These are phyloP conservation scores for Trypoxylon attenuatum DNA, from an alignment of 2,888 invertebrate genomes.

Conservation along the genomic window DNA sequence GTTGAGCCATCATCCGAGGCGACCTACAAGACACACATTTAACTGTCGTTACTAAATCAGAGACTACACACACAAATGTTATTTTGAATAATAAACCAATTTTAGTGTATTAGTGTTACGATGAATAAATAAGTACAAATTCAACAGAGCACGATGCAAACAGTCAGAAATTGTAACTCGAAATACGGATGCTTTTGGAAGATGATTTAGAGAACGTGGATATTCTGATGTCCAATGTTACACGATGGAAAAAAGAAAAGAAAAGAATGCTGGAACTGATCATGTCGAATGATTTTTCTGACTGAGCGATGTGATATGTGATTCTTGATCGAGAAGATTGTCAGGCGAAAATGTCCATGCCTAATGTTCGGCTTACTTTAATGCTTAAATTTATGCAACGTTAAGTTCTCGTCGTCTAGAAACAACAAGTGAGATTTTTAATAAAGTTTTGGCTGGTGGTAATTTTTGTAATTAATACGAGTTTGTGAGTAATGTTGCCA, in stretches of 20 bases:
- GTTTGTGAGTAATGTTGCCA: conserved; percentile 41
- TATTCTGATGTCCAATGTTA: background rate
- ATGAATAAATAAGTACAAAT: conserved; percentile 15
- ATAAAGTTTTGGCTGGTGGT: conserved; percentile 60
- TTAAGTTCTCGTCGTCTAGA: background rate
- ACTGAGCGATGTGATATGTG: no score
- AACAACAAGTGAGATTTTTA: conserved; percentile 48
- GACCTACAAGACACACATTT: conserved; percentile 77
- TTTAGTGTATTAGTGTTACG: conserved; percentile 44
- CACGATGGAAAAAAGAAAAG: no score
- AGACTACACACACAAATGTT: no score
- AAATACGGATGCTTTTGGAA: background rate
- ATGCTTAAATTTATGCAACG: background rate
- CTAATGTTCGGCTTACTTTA: background rate
- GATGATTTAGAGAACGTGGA: background rate
- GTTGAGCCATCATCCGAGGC: conserved; percentile 81
- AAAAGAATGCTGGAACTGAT: no score
- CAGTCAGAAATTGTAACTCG: conserved; percentile 4
- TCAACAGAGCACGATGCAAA: conserved; percentile 30
- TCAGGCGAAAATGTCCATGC: background rate
- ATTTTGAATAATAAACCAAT: conserved; percentile 9
- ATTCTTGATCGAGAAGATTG: no score
- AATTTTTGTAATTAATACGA: conserved; percentile 40
- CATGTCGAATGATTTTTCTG: background rate
- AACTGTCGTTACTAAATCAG: no score